Base-by-base conservation (phyloP, 2,797 vertebrate genomes). In the Pangasius macronema region DNA sequence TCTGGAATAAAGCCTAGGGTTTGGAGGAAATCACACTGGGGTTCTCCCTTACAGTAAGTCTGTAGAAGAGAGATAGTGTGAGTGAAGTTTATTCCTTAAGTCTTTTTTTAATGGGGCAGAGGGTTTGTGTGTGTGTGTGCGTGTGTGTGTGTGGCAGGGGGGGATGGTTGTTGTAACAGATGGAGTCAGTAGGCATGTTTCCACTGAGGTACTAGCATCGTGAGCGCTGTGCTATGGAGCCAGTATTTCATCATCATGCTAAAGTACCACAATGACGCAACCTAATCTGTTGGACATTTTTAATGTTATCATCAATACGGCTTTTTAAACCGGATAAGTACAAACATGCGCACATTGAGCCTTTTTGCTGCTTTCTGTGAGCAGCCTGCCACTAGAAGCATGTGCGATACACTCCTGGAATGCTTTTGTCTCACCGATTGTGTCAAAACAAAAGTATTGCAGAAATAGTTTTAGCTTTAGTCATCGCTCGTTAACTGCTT, bases 1-100 rank as follows among this genome's bases (percentile, higher is more conserved):
- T 83, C 81, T 51, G 61, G 82, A 83, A 30, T 67, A 68, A 83
- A 83, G 18, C 42, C 61, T 11, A 14, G 63, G 8, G 61, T 68
- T 83, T 22, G 0, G 20, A 42, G 61, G 82, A 46, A 83, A 67
- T 33, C n/a, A 65, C 14, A 11, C 39, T 33, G 63, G n/a, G n/a
- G 46, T 53, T 83, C 46, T 67, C 18, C n/a, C 61, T 65, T 49
- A 53, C 18, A 53, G n/a, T 51, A 33, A 7, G 63, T 68, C 63
- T 68, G 63, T 49, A 11, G n/a, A 82, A 20, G 27, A n/a, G 55
- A 51, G 81, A 22, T 49, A 51, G 81, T 20, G 27, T 24, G 33
- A 36, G 33, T 57, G 30, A 57, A 22, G 30, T 76, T 51, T 30
- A 76, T 76, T 49, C 24, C 73, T 49, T 75, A 49, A 70, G 33